phyloP scores from a whole-genome alignment of 1,140 invertebrate species.

The Proctacanthus coquilletti region DNA sequence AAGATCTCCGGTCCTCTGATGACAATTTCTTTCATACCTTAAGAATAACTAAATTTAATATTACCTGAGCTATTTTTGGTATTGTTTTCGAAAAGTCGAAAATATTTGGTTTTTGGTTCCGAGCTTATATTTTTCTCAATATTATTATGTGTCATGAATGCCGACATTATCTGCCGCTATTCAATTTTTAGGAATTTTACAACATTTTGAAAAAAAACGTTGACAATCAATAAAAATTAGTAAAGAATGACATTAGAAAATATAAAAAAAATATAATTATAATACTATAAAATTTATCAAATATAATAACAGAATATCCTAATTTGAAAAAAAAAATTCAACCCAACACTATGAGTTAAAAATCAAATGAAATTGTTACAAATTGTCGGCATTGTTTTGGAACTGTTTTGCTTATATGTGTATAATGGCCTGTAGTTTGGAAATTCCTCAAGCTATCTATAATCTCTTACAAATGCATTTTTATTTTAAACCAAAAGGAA shows the following conservation, averaged over 20 bases:
- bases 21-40: no score
- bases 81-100: constrained; percentile 6
- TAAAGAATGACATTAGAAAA: no score
- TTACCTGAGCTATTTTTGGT: constrained; percentile 8
- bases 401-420: constrained; percentile 6
- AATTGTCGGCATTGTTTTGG: no score
- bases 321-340: constrained; percentile 6
- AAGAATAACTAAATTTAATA: no score
- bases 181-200: constrained; percentile 17
- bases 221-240: neutral
- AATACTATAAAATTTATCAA: neutral
- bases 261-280: neutral
- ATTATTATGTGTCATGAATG: constrained; percentile 9
- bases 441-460: no score
- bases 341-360: constrained; percentile 23
- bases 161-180: constrained; percentile 8
- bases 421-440: constrained; percentile 14
- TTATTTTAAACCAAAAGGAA: no score
- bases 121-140: constrained; percentile 14
- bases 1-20: no score
- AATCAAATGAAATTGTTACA: constrained; percentile 22
- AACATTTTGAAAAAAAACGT: constrained; percentile 12
- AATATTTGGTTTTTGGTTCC: constrained; percentile 12
- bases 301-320: neutral
- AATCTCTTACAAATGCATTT: no score